These are phyloP conservation scores for Sciaenops ocellatus DNA, from an alignment of 2,797 vertebrate genomes.

Conservation along the genomic window DNA sequence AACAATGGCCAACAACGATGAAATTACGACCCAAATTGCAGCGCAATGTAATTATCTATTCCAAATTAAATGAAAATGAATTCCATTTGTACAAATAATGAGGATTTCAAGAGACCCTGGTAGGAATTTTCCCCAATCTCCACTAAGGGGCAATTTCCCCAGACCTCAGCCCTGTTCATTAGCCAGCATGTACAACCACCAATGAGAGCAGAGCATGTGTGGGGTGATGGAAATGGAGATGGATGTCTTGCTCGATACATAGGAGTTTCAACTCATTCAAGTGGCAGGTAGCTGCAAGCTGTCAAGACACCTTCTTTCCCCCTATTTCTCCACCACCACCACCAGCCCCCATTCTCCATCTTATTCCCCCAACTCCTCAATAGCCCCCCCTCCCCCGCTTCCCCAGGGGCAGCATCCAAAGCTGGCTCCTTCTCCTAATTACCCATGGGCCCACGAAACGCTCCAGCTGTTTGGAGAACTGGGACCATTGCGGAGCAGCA, in stretches of 20 bases:
- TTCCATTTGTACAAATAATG: constrained; percentile 54
- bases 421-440: constrained; percentile 82
- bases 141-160: constrained; percentile 63
- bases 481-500: constrained; percentile 67
- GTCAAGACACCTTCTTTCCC: constrained; percentile 24
- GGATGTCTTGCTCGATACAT: constrained; percentile 55
- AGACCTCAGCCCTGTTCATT: constrained; percentile 70
- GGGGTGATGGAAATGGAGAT: constrained; percentile 64
- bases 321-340: constrained; percentile 42
- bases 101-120: constrained; percentile 45
- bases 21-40: constrained; percentile 22
- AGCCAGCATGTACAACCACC: constrained; percentile 53
- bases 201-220: constrained; percentile 48
- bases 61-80: constrained; percentile 50
- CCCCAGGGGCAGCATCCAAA: constrained; percentile 73
- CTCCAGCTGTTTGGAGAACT: constrained; percentile 84
- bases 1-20: not conserved
- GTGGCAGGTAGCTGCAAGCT: constrained; percentile 63
- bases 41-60: constrained; percentile 18
- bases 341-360: constrained; percentile 36
- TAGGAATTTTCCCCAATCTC: constrained; percentile 18
- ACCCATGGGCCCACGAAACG: constrained; percentile 76
- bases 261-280: constrained; percentile 54
- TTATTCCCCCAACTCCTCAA: constrained; percentile 58
- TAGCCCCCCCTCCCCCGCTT: constrained; percentile 65